Evolutionary conservation across 1,140 invertebrate species (phyloP).

Genomic region (Holcopasites calliopsidis): DNA sequence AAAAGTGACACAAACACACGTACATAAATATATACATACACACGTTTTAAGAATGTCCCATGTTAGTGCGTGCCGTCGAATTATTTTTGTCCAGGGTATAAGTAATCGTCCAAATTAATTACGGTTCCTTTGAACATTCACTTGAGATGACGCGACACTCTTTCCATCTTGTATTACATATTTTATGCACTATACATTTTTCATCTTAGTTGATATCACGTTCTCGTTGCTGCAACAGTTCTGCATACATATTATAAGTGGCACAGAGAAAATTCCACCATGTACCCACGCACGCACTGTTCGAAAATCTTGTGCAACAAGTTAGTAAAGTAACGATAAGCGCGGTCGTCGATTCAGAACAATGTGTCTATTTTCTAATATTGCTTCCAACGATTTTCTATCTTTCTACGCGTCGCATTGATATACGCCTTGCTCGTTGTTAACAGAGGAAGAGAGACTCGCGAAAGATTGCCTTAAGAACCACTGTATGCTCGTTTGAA

Average conservation of each 20-base stretch:
- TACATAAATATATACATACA: background rate
- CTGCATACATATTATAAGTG: background rate
- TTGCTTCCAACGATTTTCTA: background rate
- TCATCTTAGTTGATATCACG: too few relatives aligned
- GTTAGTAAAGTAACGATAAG: too few relatives aligned
- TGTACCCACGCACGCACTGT: background rate
- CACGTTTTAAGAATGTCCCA: constrained; percentile 65
- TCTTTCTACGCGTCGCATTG: background rate
- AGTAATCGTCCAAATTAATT: constrained; percentile 12
- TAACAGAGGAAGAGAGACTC: background rate
- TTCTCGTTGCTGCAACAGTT: background rate
- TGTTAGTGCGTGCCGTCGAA: constrained; percentile 69
- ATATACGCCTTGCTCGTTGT: background rate
- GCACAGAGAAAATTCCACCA: background rate
- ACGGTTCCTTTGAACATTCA: background rate
- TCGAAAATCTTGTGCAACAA: too few relatives aligned
- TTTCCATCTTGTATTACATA: too few relatives aligned
- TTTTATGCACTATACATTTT: too few relatives aligned
- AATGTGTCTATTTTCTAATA: background rate
- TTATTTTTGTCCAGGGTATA: constrained; percentile 17
- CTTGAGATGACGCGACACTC: background rate
- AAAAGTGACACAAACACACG: constrained; percentile 49
- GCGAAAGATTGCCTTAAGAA: background rate
- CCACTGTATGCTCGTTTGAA: constrained; percentile 3
- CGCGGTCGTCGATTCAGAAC: too few relatives aligned